These are phyloP conservation scores for Nematolebias whitei DNA, from an alignment of 2,113 vertebrate genomes.

Conservation along the genomic window DNA sequence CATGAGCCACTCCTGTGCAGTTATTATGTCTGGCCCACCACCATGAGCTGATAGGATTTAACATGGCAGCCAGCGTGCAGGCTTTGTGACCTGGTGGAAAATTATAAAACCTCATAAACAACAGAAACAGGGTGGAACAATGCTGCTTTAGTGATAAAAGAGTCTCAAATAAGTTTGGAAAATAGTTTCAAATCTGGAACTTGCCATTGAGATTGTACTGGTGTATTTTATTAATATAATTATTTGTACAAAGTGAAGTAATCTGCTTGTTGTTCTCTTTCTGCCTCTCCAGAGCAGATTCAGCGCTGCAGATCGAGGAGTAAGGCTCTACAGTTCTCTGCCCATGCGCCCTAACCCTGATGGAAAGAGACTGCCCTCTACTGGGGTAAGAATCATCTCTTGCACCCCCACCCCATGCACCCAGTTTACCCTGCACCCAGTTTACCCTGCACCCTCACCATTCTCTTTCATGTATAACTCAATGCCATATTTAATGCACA, in stretches of 20 bases:
- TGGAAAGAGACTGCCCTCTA: conserved; percentile 85
- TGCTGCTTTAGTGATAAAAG: neutral
- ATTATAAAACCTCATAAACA: conserved; percentile 19
- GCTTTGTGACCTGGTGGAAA: conserved; percentile 36
- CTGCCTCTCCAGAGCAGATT: conserved; percentile 78
- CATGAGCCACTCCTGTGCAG: conserved; percentile 54
- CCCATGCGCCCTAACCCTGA: conserved; percentile 83
- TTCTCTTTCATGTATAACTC: conserved; percentile 6
- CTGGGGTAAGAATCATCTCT: conserved; percentile 78
- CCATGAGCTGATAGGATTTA: conserved; percentile 57
- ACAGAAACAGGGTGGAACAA: neutral
- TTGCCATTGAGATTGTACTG: neutral
- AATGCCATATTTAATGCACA: conserved; percentile 2
- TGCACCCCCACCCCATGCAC: neutral
- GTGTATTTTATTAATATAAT: no score
- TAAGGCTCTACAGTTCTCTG: conserved; percentile 82
- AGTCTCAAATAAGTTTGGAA: neutral
- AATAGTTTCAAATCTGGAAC: neutral
- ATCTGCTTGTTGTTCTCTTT: conserved; percentile 28
- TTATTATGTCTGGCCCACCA: conserved; percentile 64
- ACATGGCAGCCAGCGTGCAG: conserved; percentile 44
- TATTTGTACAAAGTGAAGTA: conserved; percentile 1
- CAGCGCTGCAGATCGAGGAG: conserved; percentile 77
- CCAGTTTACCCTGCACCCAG: neutral
- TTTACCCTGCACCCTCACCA: conserved; percentile 24